A percentile compares a stretch with the other conserved stretches of the same genome.
Conservation (phyloP, 1,140 invertebrate species). For the Papilio dardanus region DNA sequence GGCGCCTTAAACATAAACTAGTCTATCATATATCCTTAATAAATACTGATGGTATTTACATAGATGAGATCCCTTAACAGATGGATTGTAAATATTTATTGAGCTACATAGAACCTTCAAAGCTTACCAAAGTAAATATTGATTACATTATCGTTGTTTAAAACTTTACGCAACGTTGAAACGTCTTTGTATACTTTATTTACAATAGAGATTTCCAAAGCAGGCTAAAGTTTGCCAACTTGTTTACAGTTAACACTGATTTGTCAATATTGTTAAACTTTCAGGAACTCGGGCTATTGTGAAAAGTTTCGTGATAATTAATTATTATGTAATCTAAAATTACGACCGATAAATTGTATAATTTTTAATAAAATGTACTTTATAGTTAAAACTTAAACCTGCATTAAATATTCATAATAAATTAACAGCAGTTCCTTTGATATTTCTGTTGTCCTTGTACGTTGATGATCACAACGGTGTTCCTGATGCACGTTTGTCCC, state of each 20-base stretch:
- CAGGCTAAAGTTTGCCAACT: background rate
- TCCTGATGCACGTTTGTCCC: no score
- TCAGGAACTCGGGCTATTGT: background rate
- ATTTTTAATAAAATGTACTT: no score
- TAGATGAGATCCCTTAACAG: background rate
- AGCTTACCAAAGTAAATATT: background rate
- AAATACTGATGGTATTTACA: background rate
- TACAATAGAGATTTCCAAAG: background rate
- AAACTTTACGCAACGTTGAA: background rate
- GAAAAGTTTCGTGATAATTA: background rate
- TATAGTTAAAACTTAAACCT: no score
- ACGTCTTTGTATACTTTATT: conserved; percentile 5
- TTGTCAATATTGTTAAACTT: conserved; percentile 7
- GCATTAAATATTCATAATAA: no score
- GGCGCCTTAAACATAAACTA: background rate
- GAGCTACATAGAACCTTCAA: background rate
- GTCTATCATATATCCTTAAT: background rate
- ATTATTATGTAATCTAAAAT: background rate
- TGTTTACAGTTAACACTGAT: background rate
- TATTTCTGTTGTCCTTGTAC: no score
- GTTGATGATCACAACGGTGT: no score
- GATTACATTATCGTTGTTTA: background rate
- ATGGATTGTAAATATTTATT: background rate
- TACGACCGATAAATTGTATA: background rate
- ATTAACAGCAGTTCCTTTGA: no score